Evolutionary conservation across 2,888 invertebrate species (phyloP).

Genomic region (Abrostola triplasia): DNA sequence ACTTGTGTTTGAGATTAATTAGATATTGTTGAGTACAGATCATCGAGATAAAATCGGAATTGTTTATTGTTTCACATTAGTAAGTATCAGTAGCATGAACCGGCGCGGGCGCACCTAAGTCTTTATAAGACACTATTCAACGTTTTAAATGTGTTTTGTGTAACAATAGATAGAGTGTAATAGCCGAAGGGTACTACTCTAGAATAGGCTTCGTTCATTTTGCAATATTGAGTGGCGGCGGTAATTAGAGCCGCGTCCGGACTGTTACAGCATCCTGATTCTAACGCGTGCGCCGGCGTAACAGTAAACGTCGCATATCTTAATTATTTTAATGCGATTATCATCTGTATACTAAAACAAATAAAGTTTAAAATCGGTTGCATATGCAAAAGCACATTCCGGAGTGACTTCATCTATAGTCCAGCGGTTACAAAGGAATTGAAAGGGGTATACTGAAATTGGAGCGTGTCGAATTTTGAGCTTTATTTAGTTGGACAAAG

Average conservation of each 20-base stretch:
- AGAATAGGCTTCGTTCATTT: slow-evolving; percentile 81
- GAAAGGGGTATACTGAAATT: slow-evolving; percentile 58
- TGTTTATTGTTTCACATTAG: slow-evolving; percentile 73
- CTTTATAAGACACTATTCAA: slow-evolving; percentile 75
- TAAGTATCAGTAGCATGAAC: slow-evolving; percentile 63
- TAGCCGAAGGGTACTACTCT: slow-evolving; percentile 75
- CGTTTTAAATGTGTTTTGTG: slow-evolving; percentile 76
- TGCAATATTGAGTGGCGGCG: slow-evolving; percentile 84
- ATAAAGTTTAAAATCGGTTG: slow-evolving; percentile 52
- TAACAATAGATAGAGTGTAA: slow-evolving; percentile 80
- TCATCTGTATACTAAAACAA: slow-evolving; percentile 17
- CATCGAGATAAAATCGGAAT: slow-evolving; percentile 71
- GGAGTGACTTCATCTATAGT: slow-evolving; percentile 62
- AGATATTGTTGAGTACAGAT: slow-evolving; percentile 76
- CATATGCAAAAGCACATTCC: slow-evolving; percentile 48
- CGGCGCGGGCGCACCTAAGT: slow-evolving; percentile 71
- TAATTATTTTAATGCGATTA: slow-evolving; percentile 23
- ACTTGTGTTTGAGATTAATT: slow-evolving; percentile 80
- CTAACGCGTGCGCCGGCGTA: slow-evolving; percentile 71
- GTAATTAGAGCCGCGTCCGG: slow-evolving; percentile 86
- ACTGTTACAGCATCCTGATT: slow-evolving; percentile 86
- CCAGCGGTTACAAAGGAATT: slow-evolving; percentile 51
- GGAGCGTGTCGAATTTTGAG: slow-evolving; percentile 17
- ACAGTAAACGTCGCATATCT: slow-evolving; percentile 49
- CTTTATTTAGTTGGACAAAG: slow-evolving; percentile 7